A percentile compares a stretch with the other conserved stretches of the same genome.
phyloP scores from a whole-genome alignment of 92 coral and sea anemone species.

The Heliopora coerulea region DNA sequence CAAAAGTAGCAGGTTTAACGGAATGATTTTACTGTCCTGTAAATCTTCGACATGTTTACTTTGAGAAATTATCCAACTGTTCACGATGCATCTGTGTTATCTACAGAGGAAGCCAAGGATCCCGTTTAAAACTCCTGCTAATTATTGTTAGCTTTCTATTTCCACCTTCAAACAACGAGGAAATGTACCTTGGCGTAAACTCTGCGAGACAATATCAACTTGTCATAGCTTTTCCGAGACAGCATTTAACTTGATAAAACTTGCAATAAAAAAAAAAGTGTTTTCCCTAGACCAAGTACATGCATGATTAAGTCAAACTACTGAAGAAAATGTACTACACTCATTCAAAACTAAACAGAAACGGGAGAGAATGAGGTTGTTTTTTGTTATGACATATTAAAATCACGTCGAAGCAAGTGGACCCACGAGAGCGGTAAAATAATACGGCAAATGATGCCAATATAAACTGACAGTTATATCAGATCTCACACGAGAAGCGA shows the following conservation, averaged over 20 bases:
- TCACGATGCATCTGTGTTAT: too few relatives aligned
- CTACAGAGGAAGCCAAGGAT: too few relatives aligned
- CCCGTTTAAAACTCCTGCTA: too few relatives aligned
- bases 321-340: not conserved
- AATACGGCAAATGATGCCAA: not conserved
- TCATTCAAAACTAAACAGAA: not conserved
- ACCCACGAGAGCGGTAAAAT: not conserved
- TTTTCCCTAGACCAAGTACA: too few relatives aligned
- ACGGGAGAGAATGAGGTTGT: not conserved
- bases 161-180: too few relatives aligned
- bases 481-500: slow-evolving; percentile 8
- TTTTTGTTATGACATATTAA: not conserved
- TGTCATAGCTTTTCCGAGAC: too few relatives aligned
- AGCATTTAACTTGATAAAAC: too few relatives aligned
- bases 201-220: too few relatives aligned
- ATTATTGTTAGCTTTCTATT: too few relatives aligned
- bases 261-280: too few relatives aligned
- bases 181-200: too few relatives aligned
- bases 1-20: not conserved
- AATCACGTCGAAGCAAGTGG: not conserved
- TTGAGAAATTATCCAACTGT: slow-evolving; percentile 9
- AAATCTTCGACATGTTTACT: not conserved
- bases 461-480: not conserved
- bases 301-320: not conserved
- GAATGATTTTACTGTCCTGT: not conserved